A percentile compares a stretch with the other conserved stretches of the same genome.
phyloP scores from a whole-genome alignment of 2,797 vertebrate species.

The Toxotes lorentzi region DNA sequence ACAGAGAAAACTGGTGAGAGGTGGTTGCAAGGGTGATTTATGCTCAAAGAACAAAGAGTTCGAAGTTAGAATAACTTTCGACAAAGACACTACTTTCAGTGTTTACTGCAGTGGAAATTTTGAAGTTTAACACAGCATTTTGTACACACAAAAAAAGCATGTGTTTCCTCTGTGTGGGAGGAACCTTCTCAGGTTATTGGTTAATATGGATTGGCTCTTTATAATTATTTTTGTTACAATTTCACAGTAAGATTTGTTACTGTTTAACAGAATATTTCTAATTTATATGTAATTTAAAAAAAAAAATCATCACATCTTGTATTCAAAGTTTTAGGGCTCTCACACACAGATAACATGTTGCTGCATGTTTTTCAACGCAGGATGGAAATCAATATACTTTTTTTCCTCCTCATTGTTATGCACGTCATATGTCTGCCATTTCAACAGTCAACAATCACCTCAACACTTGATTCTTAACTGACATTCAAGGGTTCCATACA shows the following conservation, averaged over 20 bases:
- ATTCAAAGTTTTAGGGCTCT: background rate
- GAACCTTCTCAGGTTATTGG: background rate
- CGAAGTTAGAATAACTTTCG: slow-evolving; percentile 7
- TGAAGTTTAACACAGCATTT: background rate
- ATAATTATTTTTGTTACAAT: slow-evolving; percentile 1
- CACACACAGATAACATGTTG: slow-evolving; percentile 17
- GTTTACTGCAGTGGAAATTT: background rate
- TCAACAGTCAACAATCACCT: slow-evolving; percentile 70
- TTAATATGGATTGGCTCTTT: background rate
- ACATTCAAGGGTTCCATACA: slow-evolving; percentile 66
- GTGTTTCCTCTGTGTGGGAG: background rate
- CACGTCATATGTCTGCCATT: slow-evolving; percentile 63
- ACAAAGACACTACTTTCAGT: background rate
- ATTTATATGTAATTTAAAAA: background rate
- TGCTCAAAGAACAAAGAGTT: slow-evolving; percentile 24
- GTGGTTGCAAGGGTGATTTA: background rate
- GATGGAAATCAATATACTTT: slow-evolving; percentile 47
- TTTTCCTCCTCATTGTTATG: slow-evolving; percentile 52
- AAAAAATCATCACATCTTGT: background rate
- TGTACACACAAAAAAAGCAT: background rate
- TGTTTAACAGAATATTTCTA: background rate
- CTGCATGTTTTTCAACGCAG: slow-evolving; percentile 22
- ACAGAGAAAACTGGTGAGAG: slow-evolving; percentile 15
- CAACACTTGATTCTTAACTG: slow-evolving; percentile 66
- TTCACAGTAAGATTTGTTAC: background rate